Base-by-base conservation (phyloP, 2,888 invertebrate species). In the Panorpa germanica region DNA sequence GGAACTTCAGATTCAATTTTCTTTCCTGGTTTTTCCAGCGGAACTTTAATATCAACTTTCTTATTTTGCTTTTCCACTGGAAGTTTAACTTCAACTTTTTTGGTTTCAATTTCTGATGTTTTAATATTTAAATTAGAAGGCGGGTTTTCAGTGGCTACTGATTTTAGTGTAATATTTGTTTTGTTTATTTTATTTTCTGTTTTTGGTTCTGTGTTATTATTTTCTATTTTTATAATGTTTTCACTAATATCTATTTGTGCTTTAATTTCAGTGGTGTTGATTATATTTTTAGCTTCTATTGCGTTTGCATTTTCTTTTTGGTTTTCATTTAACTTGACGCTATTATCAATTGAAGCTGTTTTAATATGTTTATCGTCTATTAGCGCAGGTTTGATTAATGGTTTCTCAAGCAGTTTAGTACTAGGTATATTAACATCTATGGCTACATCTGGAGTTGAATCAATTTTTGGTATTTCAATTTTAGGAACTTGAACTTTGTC, bases 181-280 rank as follows among this genome's bases (percentile, higher is more conserved):
- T 34, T 18, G 18, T 16, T 28, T 26, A 28, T 25, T 15, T 18
- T 33, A 27, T 30, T 33, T 18, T 21, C 19, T 24, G 29, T 21
- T 21, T 12, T 25, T 24, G 29, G 15, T 25, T 10, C n/a, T 4
- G 22, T 7, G 17, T 33, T 22, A 11, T 29, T 33, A 22, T 6
- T 16, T 29, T 35, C 43, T 48, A 45, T 42, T 41, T 43, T 36
- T 25, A 17, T 16, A 21, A 24, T 19, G n/a, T 20, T 16, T 22
- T 19, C 26, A 11, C 11, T 11, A 18, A 32, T 10, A 17, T 31
- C 32, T 9, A 17, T n/a, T n/a, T n/a, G n/a, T n/a, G n/a, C 8
- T 6, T 20, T 21, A 8, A 15, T 9, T 24, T 15, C 18, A 15
- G 19, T 27, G 7, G 18, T 14, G 15, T 8, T 13, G 15, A 12